These are phyloP conservation scores for Lepisosteus oculatus DNA, from an alignment of 2,113 vertebrate genomes.

Conservation along the genomic window DNA sequence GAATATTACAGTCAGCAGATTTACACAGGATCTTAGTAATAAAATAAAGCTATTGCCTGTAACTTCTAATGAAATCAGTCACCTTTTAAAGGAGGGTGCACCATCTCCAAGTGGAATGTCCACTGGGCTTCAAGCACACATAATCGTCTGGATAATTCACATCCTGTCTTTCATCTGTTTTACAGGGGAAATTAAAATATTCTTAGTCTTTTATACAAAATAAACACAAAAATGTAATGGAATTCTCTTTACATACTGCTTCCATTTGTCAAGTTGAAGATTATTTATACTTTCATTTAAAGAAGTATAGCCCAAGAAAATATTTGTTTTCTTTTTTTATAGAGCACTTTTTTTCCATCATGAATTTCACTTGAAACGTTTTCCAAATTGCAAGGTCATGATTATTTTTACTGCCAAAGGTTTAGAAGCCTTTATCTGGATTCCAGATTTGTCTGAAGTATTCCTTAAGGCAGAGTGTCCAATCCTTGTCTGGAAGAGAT, in stretches of 20 bases:
- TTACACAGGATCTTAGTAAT: neutral
- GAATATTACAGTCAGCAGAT: no score
- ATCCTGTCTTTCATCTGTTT: conserved; percentile 36
- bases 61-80: neutral
- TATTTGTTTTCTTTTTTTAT: no score
- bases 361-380: no score
- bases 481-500: no score
- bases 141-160: conserved; percentile 39
- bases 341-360: no score
- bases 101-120: neutral
- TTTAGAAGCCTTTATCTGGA: no score
- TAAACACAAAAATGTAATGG: conserved; percentile 10
- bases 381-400: no score
- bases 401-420: no score
- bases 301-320: no score
- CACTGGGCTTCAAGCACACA: conserved; percentile 23
- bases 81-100: neutral
- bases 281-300: neutral
- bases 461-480: no score
- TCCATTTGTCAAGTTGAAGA: neutral
- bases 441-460: no score
- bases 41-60: neutral
- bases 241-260: neutral
- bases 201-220: conserved; percentile 35
- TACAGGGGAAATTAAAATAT: conserved; percentile 38